Evolutionary conservation across 2,888 invertebrate species (phyloP).

Genomic region (Calameuta pallipes): DNA sequence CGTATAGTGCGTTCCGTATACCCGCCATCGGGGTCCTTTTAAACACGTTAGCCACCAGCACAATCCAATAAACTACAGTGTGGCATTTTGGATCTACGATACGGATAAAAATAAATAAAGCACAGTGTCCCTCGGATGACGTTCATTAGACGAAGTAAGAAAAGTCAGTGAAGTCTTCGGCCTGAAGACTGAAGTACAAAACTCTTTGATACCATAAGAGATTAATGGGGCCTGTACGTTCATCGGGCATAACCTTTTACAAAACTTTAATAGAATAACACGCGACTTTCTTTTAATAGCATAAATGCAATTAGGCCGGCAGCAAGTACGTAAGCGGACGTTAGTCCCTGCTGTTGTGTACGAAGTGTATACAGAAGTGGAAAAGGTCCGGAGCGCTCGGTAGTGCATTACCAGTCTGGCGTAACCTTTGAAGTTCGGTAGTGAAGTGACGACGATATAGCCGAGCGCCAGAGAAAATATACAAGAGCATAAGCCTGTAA

Average conservation of each 20-base stretch:
- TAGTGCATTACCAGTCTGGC: slow-evolving; percentile 20
- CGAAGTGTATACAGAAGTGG: neutral
- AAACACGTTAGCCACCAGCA: neutral
- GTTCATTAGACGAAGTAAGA: neutral
- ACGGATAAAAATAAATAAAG: neutral
- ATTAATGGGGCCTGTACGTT: neutral
- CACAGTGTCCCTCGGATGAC: neutral
- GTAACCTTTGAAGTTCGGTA: slow-evolving; percentile 18
- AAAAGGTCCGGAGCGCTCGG: neutral
- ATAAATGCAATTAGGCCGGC: neutral
- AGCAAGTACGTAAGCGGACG: neutral
- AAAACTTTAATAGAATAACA: neutral
- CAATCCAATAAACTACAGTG: neutral
- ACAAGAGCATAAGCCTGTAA: slow-evolving; percentile 20
- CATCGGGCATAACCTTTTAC: neutral
- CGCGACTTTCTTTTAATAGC: neutral
- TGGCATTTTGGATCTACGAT: neutral
- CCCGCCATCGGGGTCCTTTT: neutral
- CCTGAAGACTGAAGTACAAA: neutral
- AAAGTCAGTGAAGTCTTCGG: neutral
- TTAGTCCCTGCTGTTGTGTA: neutral
- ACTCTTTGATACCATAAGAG: neutral
- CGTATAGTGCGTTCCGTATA: neutral
- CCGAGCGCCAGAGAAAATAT: slow-evolving; percentile 18
- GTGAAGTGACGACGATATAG: slow-evolving; percentile 20